phyloP scores from a whole-genome alignment of 2,113 vertebrate genomes.

The Vulpes vulpes region DNA sequence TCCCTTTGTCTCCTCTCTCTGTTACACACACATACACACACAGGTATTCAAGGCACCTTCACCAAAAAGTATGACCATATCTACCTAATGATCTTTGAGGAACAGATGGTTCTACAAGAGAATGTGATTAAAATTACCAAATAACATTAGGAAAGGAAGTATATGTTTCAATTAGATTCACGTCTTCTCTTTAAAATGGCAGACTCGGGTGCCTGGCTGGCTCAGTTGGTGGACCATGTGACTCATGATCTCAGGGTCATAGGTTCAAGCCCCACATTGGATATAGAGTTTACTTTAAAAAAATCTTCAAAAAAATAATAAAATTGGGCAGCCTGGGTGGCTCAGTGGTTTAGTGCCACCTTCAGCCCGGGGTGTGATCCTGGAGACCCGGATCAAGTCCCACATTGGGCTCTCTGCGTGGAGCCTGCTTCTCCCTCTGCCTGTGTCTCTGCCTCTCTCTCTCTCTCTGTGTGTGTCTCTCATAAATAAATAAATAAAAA shows the following conservation, averaged over 20 bases:
- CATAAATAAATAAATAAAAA: no score
- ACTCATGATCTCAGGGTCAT: not conserved
- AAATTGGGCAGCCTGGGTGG: not conserved
- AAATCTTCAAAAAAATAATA: not conserved
- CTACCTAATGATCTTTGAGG: not conserved
- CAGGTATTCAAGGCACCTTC: not conserved
- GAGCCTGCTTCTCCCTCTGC: no score
- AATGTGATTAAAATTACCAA: slow-evolving; percentile 1
- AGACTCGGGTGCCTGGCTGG: not conserved
- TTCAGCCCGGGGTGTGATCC: no score
- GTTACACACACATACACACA: not conserved
- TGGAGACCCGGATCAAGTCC: no score
- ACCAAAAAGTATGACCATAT: not conserved
- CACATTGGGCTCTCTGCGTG: no score
- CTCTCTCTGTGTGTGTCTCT: no score
- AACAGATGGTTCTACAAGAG: not conserved
- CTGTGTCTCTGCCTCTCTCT: no score
- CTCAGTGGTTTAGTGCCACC: no score
- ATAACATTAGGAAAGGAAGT: slow-evolving; percentile 21
- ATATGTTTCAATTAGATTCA: not conserved
- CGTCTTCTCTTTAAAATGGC: not conserved
- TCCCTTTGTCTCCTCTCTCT: not conserved
- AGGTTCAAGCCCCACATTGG: not conserved
- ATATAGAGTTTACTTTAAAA: not conserved
- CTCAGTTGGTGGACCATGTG: not conserved